phyloP scores from a whole-genome alignment of 2,888 invertebrate genomes.

The Lasioglossum morio region DNA sequence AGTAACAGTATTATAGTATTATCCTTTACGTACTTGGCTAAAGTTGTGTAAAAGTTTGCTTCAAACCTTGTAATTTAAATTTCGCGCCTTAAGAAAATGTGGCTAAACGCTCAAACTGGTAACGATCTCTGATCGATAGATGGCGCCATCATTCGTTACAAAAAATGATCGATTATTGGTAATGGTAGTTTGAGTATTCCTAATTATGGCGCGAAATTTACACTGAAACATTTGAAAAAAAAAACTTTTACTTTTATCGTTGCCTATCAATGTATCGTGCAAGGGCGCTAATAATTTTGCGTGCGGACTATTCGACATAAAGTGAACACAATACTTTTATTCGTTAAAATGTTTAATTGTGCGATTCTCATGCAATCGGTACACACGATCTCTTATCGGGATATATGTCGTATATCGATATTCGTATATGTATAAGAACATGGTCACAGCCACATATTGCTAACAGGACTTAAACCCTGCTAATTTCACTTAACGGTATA shows the following conservation, averaged over 20 bases:
- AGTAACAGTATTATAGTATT: no score
- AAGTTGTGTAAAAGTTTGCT: no score
- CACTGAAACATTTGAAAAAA: no score
- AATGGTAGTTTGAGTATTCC: no score
- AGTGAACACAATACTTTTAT: neutral
- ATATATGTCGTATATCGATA: conserved; percentile 59
- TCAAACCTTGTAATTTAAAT: no score
- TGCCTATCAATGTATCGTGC: neutral
- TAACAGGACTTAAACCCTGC: conserved; percentile 59
- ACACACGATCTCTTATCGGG: conserved; percentile 43
- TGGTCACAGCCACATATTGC: conserved; percentile 73
- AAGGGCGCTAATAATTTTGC: neutral
- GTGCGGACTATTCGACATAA: neutral
- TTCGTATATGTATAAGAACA: conserved; percentile 60
- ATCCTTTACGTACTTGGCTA: no score
- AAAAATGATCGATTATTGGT: no score
- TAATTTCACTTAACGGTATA: conserved; percentile 66
- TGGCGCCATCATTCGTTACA: no score
- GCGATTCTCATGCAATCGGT: conserved; percentile 34
- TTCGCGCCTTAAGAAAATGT: no score
- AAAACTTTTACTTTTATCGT: neutral
- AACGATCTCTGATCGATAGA: neutral
- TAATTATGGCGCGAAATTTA: no score
- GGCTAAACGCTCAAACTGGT: neutral
- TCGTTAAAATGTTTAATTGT: conserved; percentile 13